phyloP scores from a whole-genome alignment of 2,888 invertebrate genomes.

The Baronia brevicornis region DNA sequence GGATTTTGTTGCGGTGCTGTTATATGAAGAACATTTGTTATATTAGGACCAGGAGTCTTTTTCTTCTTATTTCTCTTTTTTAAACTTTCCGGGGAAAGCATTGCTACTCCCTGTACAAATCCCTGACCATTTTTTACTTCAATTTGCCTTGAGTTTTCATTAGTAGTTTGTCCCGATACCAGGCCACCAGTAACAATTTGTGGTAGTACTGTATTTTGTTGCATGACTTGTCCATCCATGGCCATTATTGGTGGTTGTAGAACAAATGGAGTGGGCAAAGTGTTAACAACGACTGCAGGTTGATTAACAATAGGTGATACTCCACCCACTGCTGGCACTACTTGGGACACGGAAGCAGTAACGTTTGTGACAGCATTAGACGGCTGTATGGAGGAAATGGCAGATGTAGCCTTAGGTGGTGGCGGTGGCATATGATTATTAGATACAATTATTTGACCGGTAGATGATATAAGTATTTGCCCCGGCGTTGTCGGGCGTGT shows the following conservation, averaged over 20 bases:
- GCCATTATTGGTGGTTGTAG: constrained; percentile 86
- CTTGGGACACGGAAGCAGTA: constrained; percentile 79
- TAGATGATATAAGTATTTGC: constrained; percentile 85
- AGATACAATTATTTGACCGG: constrained; percentile 83
- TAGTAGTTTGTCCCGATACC: constrained; percentile 71
- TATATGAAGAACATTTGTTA: constrained; percentile 82
- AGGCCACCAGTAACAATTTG: constrained; percentile 81
- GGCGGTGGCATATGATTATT: constrained; percentile 80
- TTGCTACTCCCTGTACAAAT: constrained; percentile 55
- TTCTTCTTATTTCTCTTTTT: constrained; percentile 83
- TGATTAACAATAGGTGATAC: constrained; percentile 82
- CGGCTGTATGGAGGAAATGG: constrained; percentile 77
- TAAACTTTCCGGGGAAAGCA: constrained; percentile 81
- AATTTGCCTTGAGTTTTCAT: constrained; percentile 68
- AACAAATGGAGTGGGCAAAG: constrained; percentile 85
- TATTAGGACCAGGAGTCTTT: constrained; percentile 80
- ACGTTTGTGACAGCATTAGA: constrained; percentile 80
- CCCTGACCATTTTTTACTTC: constrained; percentile 67
- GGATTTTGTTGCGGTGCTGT: constrained; percentile 79
- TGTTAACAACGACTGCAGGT: constrained; percentile 87
- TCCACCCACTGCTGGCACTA: constrained; percentile 77
- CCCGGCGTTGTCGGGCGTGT: constrained; percentile 64
- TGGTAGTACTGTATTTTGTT: constrained; percentile 81
- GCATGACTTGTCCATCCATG: constrained; percentile 81
- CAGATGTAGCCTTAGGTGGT: constrained; percentile 71